Evolutionary conservation across 2,797 vertebrate species (phyloP).

Genomic region (Champsocephalus esox): DNA sequence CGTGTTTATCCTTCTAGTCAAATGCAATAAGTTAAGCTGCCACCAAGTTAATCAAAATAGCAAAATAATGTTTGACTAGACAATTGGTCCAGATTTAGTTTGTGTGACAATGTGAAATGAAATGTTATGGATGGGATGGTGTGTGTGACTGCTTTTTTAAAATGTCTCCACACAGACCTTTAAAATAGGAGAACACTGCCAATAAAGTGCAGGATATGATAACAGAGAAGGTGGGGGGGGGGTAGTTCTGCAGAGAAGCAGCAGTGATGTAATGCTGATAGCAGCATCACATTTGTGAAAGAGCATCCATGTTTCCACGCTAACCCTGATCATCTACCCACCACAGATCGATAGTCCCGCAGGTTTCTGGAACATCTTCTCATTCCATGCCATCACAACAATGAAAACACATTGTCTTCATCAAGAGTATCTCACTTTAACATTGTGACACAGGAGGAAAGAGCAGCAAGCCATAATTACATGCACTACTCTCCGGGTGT

Average conservation of each 20-base stretch:
- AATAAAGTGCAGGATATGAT: conserved; percentile 42
- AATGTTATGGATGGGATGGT: background rate
- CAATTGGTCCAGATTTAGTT: background rate
- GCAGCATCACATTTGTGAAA: conserved; percentile 72
- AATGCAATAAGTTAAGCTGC: background rate
- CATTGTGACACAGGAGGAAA: conserved; percentile 12
- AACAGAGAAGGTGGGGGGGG: conserved; percentile 2
- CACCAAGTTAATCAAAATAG: background rate
- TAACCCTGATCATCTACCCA: conserved; percentile 67
- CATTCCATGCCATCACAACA: conserved; percentile 40
- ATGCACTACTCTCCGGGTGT: conserved; percentile 27
- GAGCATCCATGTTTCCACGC: conserved; percentile 80
- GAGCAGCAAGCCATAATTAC: conserved; percentile 7
- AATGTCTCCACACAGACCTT: background rate
- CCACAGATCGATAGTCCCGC: conserved; percentile 71
- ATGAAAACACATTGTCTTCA: conserved; percentile 12
- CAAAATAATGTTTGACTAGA: background rate
- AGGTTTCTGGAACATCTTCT: conserved; percentile 26
- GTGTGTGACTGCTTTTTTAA: background rate
- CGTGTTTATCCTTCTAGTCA: background rate
- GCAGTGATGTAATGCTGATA: conserved; percentile 82
- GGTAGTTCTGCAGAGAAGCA: conserved; percentile 67
- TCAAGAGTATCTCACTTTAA: conserved; percentile 3
- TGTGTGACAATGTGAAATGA: background rate
- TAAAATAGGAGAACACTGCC: background rate